Conservation (phyloP, 2,888 invertebrate species). For the Microdon myrmicae region DNA sequence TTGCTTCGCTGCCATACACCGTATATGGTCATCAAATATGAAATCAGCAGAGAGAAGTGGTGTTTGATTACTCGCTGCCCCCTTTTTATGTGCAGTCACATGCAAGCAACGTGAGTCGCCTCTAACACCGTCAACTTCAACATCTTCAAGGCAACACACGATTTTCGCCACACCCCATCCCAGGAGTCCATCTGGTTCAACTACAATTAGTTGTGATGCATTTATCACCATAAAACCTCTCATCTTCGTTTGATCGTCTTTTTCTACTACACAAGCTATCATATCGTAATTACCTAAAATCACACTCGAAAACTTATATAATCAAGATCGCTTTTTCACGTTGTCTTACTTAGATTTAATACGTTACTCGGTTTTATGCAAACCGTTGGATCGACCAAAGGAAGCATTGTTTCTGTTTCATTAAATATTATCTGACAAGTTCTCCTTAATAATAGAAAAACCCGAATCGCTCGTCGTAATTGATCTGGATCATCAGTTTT, state of each 20-base stretch:
- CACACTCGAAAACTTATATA: constrained; percentile 11
- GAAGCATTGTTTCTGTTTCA: constrained; percentile 87
- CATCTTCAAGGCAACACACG: constrained; percentile 94
- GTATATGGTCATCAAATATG: constrained; percentile 97
- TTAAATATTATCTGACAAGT: constrained; percentile 82
- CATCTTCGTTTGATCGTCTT: constrained; percentile 88
- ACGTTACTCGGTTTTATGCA: constrained; percentile 94
- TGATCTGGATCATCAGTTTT: constrained; percentile 96
- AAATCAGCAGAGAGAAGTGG: constrained; percentile 91
- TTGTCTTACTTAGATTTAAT: constrained; percentile 90
- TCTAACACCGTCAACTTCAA: constrained; percentile 95
- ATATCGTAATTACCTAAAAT: constrained; percentile 94
- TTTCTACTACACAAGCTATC: constrained; percentile 93
- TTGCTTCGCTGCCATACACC: constrained; percentile 99
- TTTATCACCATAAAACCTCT: constrained; percentile 97
- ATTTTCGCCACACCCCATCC: constrained; percentile 99
- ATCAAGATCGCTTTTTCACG: constrained; percentile 4
- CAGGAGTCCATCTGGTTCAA: constrained; percentile 93
- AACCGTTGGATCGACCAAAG: constrained; percentile 86
- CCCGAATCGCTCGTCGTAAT: constrained; percentile 88
- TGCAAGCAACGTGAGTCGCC: constrained; percentile 96
- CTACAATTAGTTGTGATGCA: constrained; percentile 92
- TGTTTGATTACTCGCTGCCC: constrained; percentile 74
- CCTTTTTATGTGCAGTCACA: constrained; percentile 88
- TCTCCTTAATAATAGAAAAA: constrained; percentile 88